Evolutionary conservation across 2,113 vertebrate genomes (phyloP).

Genomic region (Gila orcuttii): DNA sequence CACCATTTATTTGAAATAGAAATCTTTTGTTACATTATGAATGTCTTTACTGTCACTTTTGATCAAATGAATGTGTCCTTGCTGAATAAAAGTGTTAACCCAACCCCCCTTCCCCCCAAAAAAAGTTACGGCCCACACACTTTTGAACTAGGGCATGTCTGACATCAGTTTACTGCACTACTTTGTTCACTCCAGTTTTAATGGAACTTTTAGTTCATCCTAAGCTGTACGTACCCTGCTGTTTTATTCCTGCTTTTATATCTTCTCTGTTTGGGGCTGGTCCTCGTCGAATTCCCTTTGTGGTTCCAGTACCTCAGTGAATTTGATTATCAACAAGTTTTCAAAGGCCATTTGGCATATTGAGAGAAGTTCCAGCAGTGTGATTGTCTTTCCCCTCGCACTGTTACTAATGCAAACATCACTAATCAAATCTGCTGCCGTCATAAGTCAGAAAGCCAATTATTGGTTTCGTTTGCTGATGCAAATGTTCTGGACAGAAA

Average conservation of each 20-base stretch:
- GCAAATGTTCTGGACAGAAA: not conserved
- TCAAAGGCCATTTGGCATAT: not conserved
- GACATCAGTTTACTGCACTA: not conserved
- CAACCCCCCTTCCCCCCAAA: no score
- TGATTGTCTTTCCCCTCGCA: not conserved
- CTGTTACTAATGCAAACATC: not conserved
- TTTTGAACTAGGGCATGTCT: not conserved
- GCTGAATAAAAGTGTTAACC: no score
- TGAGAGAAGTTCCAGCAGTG: not conserved
- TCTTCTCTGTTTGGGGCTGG: not conserved
- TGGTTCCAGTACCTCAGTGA: not conserved
- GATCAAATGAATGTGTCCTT: not conserved
- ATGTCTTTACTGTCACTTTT: not conserved
- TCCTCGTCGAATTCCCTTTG: not conserved
- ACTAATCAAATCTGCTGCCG: not conserved
- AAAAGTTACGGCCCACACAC: not conserved
- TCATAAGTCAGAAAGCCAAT: not conserved
- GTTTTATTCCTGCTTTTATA: not conserved
- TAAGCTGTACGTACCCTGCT: no score
- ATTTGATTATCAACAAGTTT: constrained; percentile 4
- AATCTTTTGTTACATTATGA: not conserved
- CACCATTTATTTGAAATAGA: not conserved
- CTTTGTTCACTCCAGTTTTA: not conserved
- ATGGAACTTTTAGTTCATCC: not conserved
- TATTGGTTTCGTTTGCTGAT: not conserved